A percentile compares a stretch with the other conserved stretches of the same genome.
Evolutionary conservation across 2,888 invertebrate species (phyloP).

Genomic region (Drosophila siamana): DNA sequence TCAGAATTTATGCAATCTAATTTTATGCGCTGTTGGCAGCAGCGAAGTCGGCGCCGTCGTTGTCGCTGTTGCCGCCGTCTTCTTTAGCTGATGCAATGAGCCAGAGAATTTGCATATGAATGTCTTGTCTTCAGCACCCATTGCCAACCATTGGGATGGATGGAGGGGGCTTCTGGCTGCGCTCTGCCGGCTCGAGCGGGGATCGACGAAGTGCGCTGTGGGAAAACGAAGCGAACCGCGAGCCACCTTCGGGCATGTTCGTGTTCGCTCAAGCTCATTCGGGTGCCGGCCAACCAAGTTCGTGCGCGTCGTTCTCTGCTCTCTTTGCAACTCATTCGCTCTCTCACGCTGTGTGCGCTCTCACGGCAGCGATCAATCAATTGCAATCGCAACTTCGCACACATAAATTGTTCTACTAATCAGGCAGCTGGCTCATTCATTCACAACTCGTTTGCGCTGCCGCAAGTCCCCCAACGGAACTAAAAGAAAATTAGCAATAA

Average conservation of each 20-base stretch:
- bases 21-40: constrained; percentile 48
- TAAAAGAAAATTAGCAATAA: constrained; percentile 10
- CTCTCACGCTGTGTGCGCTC: constrained; percentile 16
- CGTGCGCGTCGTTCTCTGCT: constrained; percentile 17
- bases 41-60: constrained; percentile 4
- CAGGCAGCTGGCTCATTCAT: constrained; percentile 73
- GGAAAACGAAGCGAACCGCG: constrained; percentile 39
- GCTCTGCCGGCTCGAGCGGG: constrained; percentile 9
- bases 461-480: constrained; percentile 35
- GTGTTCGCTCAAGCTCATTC: background rate
- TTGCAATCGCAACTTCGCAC: constrained; percentile 33
- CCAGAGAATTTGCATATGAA: constrained; percentile 70
- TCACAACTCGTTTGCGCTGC: constrained; percentile 75
- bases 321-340: background rate
- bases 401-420: constrained; percentile 72
- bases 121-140: constrained; percentile 50
- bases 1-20: constrained; percentile 52
- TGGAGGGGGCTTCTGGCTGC: constrained; percentile 12
- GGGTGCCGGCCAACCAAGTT: constrained; percentile 3
- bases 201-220: constrained; percentile 28
- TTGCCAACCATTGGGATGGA: background rate
- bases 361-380: constrained; percentile 66
- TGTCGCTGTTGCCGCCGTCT: constrained; percentile 13
- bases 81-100: constrained; percentile 78
- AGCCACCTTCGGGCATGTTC: constrained; percentile 4